Base-by-base conservation (phyloP, 2,797 vertebrate genomes). In the Fratercula arctica region DNA sequence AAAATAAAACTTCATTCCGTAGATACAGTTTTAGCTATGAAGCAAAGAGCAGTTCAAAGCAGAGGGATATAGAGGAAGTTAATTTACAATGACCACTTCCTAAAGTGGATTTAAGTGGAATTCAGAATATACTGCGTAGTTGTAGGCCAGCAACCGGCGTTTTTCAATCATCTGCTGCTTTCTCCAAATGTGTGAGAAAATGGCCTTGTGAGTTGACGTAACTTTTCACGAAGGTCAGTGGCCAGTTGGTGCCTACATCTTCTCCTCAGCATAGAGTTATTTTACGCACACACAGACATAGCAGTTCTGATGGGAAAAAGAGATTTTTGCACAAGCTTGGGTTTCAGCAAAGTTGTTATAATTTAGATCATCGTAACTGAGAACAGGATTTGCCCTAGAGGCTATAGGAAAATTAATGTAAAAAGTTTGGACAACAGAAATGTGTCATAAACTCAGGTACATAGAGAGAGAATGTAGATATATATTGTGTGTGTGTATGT, bases 1-100 rank as follows among this genome's bases (percentile, higher is more conserved):
- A 93, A 95, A 95, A 94, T 92, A 96, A 94, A 91, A 85, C 78
- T 56, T 90, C 46, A 33, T 91, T 95, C 87, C 78, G 17, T 73
- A 77, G 56, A 69, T 88, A 28, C 50, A 51, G 61, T 69, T 93
- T 80, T 85, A 74, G 67, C 75, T 59, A 73, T 33, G 25, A 90
- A 89, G 73, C 59, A 66, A 78, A 56, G 54, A 73, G 80, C 79
- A 78, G 79, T 84, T 95, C 69, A 59, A 75, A 86, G 76, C 18
- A 66, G 33, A 57, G 61, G 78, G 59, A 78, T 67, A 43, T 6
- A 64, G 75, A 75, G 78, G 66, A 95, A 45, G 61, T 84, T 81
- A 54, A 76, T 92, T 78, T 89, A 61, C 87, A 91, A 86, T 67
- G 63, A 73, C 66, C 56, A 6, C 50, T 90, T 92, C 39, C 87